phyloP scores from a whole-genome alignment of 2,888 invertebrate genomes.

The Norana najaformis region DNA sequence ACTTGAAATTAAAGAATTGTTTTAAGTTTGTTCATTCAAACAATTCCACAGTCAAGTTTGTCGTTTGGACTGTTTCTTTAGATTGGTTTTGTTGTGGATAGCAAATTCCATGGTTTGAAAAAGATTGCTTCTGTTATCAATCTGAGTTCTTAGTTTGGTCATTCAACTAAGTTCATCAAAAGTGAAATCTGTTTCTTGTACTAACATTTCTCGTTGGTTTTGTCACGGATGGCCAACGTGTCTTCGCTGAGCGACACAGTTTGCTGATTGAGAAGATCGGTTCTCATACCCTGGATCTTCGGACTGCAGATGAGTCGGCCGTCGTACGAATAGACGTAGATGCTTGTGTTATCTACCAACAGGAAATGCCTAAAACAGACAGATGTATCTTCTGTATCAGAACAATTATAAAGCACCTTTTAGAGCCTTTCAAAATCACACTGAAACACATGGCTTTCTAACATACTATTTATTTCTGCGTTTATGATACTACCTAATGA shows the following conservation, averaged over 20 bases:
- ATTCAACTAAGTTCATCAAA: background rate
- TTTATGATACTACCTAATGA: too few species aligned
- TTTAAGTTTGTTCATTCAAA: too few species aligned
- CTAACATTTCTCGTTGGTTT: slow-evolving; percentile 78
- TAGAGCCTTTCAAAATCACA: too few species aligned
- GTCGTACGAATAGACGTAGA: slow-evolving; percentile 89
- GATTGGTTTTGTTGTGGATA: too few species aligned
- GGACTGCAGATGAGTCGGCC: slow-evolving; percentile 84
- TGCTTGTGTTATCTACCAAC: slow-evolving; percentile 79
- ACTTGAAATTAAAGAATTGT: too few species aligned
- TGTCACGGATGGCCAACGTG: slow-evolving; percentile 82
- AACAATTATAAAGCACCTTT: too few species aligned
- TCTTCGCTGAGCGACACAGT: slow-evolving; percentile 84
- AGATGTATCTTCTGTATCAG: background rate
- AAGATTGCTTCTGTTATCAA: background rate
- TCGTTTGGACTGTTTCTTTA: too few species aligned
- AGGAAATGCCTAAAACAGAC: slow-evolving; percentile 76
- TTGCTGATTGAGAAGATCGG: slow-evolving; percentile 77
- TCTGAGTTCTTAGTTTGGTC: background rate
- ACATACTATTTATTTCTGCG: too few species aligned
- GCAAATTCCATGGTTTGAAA: background rate
- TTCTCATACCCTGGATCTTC: slow-evolving; percentile 77
- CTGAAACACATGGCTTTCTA: too few species aligned
- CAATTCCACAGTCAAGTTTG: too few species aligned
- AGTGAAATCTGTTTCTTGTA: background rate